A percentile compares a stretch with the other conserved stretches of the same genome.
Conservation (phyloP, 2,888 invertebrate species). For the Rosalia funebris region DNA sequence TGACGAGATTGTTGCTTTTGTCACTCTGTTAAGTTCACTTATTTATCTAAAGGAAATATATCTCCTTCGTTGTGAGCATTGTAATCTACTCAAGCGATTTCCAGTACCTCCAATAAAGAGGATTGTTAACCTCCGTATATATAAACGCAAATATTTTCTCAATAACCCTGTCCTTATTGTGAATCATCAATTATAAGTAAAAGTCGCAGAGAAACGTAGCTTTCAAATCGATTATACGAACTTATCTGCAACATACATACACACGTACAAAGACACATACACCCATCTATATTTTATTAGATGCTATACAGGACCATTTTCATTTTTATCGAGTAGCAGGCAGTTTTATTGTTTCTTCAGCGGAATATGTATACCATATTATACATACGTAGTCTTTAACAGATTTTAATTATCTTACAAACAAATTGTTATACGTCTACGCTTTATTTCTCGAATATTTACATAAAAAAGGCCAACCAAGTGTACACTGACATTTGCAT, state of each 20-base stretch:
- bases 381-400: neutral
- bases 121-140: no score
- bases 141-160: no score
- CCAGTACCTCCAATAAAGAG: no score
- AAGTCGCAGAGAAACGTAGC: constrained; percentile 40
- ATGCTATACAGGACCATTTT: neutral
- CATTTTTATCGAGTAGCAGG: constrained; percentile 1
- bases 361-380: constrained; percentile 1
- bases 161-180: constrained; percentile 31
- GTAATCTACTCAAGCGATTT: no score
- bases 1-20: no score
- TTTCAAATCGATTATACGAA: constrained; percentile 37
- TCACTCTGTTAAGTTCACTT: no score
- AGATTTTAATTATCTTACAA: no score
- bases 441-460: constrained; percentile 1
- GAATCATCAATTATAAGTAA: constrained; percentile 44
- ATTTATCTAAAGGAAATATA: no score
- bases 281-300: constrained; percentile 29
- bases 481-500: neutral
- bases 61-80: no score
- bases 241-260: constrained; percentile 39
- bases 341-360: constrained; percentile 2
- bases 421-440: neutral
- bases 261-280: constrained; percentile 14
- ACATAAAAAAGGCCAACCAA: constrained; percentile 4